Evolutionary conservation across 2,113 vertebrate species (phyloP), one percentile per base, ranked within the genome.

Genomic region (Spea multiplicata): DNA sequence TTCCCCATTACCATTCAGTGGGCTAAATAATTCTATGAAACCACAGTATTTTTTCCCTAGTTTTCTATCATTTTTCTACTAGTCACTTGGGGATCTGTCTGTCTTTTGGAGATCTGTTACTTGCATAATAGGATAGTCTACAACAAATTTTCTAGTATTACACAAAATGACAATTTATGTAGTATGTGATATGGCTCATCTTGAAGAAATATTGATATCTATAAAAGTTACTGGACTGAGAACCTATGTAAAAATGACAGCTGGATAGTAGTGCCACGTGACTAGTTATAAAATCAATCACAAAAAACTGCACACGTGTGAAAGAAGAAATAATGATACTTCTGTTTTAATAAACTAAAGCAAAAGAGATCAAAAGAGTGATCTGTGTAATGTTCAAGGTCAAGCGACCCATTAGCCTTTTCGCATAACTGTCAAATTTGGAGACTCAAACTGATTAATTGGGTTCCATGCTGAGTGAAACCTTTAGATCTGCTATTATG

Each of bases 161-260:
- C 77, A 80, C 71, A 80, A 80, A 55, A 80, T 80, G 70, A 80
- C 77, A 80, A 80, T 80, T 80, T 80, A 80, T 80, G 77, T 80
- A 73, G 62, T 80, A 80, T 80, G 77, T 80, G 71, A 80, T 80
- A 73, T 72, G 77, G 70, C 77, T 80, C 71, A 80, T 80, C 70
- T 62, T 46, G 71, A 80, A 80, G 77, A 80, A 73, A 80, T 80
- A 80, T 80, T 80, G 77, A 66, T 67, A 80, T 73, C 77, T 53
- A 80, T 80, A 80, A 80, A 80, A 80, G 62, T 80, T 73, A 80
- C 71, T 80, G 71, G 64, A 80, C 77, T 80, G 77, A 57, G 57
- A 67, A 80, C 64, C 61, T 66, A 64, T 80, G 70, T 80, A 80
- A 80, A 78, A 72, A 73, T 80, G 77, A 80, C 77, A 80, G 77